Base-by-base conservation (phyloP, 2,797 vertebrate species). In the Pipistrellus nathusii region DNA sequence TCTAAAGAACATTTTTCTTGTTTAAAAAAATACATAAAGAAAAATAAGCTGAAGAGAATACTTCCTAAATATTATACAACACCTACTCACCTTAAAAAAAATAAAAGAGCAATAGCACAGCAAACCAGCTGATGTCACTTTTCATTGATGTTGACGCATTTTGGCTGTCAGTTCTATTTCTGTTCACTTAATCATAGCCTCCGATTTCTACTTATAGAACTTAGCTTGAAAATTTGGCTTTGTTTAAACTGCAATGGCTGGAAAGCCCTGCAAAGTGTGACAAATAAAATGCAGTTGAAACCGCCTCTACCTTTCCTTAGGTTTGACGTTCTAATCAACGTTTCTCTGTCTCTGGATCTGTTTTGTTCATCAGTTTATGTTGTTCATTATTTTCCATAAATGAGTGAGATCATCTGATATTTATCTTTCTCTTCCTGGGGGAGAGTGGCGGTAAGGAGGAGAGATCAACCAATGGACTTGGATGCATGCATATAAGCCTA, bases 151-250 rank as follows among this genome's bases (percentile, higher is more conserved):
- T 95, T 94, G 96, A 97, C 55, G 68, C 95, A 95, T 94, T 96
- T 91, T 75, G 85, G 44, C 81, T 96, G 95, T 95, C 93, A 90
- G 80, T 95, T 97, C 95, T 97, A 94, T 97, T 97, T 97, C 71
- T 96, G 94, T 94, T 95, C 95, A 73, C 41, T 96, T 96, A 95
- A 95, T 82, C 90, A 95, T 88, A 94, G 90, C 71, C 90, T 96
- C 85, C 0, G 2, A 90, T 83, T 96, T 93, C 91, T 41, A 76
- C 87, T 95, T 96, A 68, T 3, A 95, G 96, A 95, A 75, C 66
- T 73, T 86, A 87, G 51, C 82, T 93, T 93, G 92, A 46, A 96
- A 95, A 84, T 92, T 83, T 94, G 91, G 91, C 66, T 95, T 95
- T 96, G 85, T 96, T 97, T 71, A 95, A 76, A 88, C 53, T 81